These are phyloP conservation scores for Linepithema humile DNA, from an alignment of 1,140 invertebrate genomes.

Conservation along the genomic window DNA sequence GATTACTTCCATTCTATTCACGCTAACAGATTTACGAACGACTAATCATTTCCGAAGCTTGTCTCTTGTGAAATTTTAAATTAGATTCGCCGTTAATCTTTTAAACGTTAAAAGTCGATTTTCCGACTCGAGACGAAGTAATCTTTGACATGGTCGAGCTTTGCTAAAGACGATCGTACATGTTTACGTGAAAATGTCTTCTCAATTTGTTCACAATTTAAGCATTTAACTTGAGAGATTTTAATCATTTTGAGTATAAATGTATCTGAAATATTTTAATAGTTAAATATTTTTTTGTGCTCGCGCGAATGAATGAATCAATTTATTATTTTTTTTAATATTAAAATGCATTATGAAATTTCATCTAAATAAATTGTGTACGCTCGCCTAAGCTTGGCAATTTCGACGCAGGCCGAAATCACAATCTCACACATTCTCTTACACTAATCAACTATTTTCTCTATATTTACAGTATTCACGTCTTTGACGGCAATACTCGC, in stretches of 20 bases:
- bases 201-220: not conserved
- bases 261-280: not conserved
- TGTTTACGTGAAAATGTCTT: not conserved
- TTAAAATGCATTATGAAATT: not conserved
- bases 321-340: no score
- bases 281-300: not conserved
- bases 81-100: not conserved
- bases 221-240: not conserved
- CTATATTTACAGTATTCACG: slow-evolving; percentile 79
- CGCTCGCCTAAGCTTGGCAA: not conserved
- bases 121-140: not conserved
- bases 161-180: slow-evolving; percentile 19
- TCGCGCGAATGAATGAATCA: not conserved
- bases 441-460: slow-evolving; percentile 79
- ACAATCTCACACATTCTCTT: slow-evolving; percentile 58
- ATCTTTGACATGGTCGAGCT: slow-evolving; percentile 12
- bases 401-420: slow-evolving; percentile 22
- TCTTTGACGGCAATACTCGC: slow-evolving; percentile 35
- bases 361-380: slow-evolving; percentile 4
- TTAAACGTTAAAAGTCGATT: not conserved
- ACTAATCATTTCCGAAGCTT: not conserved
- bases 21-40: not conserved
- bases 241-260: not conserved
- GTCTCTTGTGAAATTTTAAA: not conserved
- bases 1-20: slow-evolving; percentile 55